Evolutionary conservation across 2,888 invertebrate species (phyloP).

Genomic region (Parelbella ahira): DNA sequence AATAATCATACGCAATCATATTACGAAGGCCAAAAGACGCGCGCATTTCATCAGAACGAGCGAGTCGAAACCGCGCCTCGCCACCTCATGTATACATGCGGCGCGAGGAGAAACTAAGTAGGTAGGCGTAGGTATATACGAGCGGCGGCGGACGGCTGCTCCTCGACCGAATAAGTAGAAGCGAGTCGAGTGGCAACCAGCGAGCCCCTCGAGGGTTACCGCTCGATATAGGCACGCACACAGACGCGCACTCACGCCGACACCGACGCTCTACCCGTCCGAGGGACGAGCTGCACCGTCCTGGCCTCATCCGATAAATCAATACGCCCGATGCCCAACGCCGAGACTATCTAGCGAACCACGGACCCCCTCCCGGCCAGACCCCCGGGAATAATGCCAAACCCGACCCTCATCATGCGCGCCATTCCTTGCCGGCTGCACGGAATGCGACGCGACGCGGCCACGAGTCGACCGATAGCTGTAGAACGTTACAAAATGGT

Average conservation of each 20-base stretch:
- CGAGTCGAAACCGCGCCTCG: constrained; percentile 72
- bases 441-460: constrained; percentile 75
- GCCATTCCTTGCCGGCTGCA: constrained; percentile 72
- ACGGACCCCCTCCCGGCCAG: constrained; percentile 67
- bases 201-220: constrained; percentile 77
- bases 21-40: constrained; percentile 62
- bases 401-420: constrained; percentile 70
- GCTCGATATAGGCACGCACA: constrained; percentile 76
- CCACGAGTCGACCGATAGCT: constrained; percentile 74
- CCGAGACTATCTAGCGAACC: constrained; percentile 56
- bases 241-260: constrained; percentile 68
- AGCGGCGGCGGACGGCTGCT: constrained; percentile 66
- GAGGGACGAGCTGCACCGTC: constrained; percentile 69
- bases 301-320: constrained; percentile 78
- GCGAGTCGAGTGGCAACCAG: constrained; percentile 77
- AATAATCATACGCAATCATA: constrained; percentile 69
- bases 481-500: constrained; percentile 80
- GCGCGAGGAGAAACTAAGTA: constrained; percentile 75
- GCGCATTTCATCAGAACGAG: constrained; percentile 71
- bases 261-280: constrained; percentile 69
- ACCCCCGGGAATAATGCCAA: constrained; percentile 72
- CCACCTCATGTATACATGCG: constrained; percentile 55
- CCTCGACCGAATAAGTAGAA: constrained; percentile 78
- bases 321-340: constrained; percentile 69
- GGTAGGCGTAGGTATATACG: constrained; percentile 75